Evolutionary conservation across 2,113 vertebrate species (phyloP), one percentile per base, ranked within the genome.

Genomic region (Scolopax mira): DNA sequence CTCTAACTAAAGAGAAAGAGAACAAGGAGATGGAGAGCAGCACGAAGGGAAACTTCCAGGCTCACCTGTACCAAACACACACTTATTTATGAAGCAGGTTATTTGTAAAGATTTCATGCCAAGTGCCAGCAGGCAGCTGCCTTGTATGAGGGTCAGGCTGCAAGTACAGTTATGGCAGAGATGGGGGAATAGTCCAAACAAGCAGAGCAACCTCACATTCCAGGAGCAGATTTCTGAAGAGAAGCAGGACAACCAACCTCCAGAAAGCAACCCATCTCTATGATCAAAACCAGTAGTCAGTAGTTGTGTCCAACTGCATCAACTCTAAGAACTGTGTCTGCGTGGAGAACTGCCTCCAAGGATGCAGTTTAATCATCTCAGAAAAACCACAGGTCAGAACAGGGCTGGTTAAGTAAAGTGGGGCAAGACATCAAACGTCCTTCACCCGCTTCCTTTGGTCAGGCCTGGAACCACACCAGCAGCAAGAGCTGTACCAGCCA

Each of bases 381-480:
- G n/a, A 39, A 66, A 88, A 86, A 52, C 12, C 90, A 93, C 70
- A 86, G 70, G 81, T 82, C 82, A 94, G 67, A 94, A 93, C 52
- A 86, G 0, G 0, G n/a, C 57, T 67, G 61, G 78, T 79, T 85
- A 74, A 93, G 69, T 58, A 35, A 78, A 78, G 49, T 7, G 41
- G 18, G 33, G 30, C 33, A 58, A n/a, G 88, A 12, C 30, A 74
- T 42, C 6, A 49, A 64, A 71, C 13, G 75, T 66, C 55, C 62
- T 78, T 71, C 51, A 48, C 11, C 51, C 83, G 27, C 65, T 93
- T 97, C 92, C 82, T 82, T 10, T 79, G 95, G 96, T 75, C 91
- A 96, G 82, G 7, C 16, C 82, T 1, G 3, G 74, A 72, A 33
- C 35, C 31, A 91, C 70, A 27, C 4, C 48, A 86, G 58, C 82